Conservation (phyloP, 2,888 invertebrate species). For the Drosophila siamana region DNA sequence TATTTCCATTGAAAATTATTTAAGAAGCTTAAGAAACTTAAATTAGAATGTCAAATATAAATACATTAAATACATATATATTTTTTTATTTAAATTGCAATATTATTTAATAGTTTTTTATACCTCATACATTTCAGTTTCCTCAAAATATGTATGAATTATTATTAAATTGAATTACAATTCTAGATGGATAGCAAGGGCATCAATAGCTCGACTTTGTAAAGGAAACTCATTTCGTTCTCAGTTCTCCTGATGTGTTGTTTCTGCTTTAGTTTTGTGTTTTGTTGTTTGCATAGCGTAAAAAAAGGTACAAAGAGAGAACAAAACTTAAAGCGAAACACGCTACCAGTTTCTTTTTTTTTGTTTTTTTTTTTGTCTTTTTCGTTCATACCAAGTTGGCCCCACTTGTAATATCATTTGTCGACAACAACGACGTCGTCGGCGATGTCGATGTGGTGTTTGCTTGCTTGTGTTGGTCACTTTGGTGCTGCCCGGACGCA, state of each 20-base stretch:
- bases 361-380: constrained; percentile 32
- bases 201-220: constrained; percentile 1
- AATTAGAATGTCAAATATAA: background rate
- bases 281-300: constrained; percentile 58
- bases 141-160: too few relatives aligned
- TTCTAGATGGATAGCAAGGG: constrained; percentile 8
- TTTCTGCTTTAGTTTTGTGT: constrained; percentile 44
- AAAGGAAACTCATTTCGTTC: background rate
- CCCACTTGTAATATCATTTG: constrained; percentile 65
- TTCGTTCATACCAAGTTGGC: constrained; percentile 41
- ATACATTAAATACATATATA: too few relatives aligned
- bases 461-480: constrained; percentile 54
- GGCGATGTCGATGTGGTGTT: constrained; percentile 17
- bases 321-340: constrained; percentile 68
- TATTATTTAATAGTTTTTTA: too few relatives aligned
- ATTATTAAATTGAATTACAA: background rate
- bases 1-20: too few relatives aligned
- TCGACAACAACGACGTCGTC: constrained; percentile 32
- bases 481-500: constrained; percentile 44
- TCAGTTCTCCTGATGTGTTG: constrained; percentile 40
- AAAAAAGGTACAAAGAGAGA: constrained; percentile 58
- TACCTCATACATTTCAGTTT: too few relatives aligned
- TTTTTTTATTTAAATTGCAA: too few relatives aligned
- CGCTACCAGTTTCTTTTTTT: constrained; percentile 63
- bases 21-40: too few relatives aligned